Percentiles rank a stretch among this genome's conserved stretches.
Evolutionary conservation across 1,140 invertebrate species (phyloP).

Genomic region (Radopholus similis): DNA sequence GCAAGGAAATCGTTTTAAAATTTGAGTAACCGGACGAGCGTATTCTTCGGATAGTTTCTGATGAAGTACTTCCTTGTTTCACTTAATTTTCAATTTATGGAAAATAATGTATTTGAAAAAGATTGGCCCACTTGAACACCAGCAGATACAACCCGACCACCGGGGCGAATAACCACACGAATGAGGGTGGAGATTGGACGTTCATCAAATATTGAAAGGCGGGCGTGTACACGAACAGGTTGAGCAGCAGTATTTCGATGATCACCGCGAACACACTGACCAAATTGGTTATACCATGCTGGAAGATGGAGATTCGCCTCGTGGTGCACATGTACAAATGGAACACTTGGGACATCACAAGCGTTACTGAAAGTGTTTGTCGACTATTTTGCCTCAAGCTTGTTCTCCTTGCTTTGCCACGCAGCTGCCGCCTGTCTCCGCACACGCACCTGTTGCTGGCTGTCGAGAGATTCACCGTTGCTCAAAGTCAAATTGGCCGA

Average conservation of each 20-base stretch:
- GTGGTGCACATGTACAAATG: slow-evolving; percentile 60
- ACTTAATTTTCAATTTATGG: too few species aligned
- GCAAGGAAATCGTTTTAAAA: slow-evolving; percentile 27
- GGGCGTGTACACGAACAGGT: slow-evolving; percentile 57
- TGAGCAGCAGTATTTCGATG: slow-evolving; percentile 55
- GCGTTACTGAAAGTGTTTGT: too few species aligned
- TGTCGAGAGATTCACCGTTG: background rate
- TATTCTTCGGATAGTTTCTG: slow-evolving; percentile 47
- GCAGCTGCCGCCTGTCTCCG: slow-evolving; percentile 54
- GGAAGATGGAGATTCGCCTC: slow-evolving; percentile 54
- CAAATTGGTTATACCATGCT: slow-evolving; percentile 56
- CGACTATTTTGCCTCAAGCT: too few species aligned
- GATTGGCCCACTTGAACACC: slow-evolving; percentile 29
- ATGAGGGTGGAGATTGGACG: slow-evolving; percentile 42
- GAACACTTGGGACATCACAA: slow-evolving; percentile 45
- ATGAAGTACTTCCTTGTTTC: slow-evolving; percentile 44
- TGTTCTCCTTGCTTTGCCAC: slow-evolving; percentile 52
- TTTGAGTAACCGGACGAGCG: slow-evolving; percentile 46
- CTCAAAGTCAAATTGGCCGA: slow-evolving; percentile 49
- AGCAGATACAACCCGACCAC: slow-evolving; percentile 48
- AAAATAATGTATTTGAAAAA: background rate
- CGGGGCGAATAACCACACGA: slow-evolving; percentile 48
- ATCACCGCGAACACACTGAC: slow-evolving; percentile 55
- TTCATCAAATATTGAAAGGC: slow-evolving; percentile 59
- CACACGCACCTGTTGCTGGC: slow-evolving; percentile 45